Conservation (phyloP, 2,888 invertebrate genomes). For the Agonopterix alstromeriana region DNA sequence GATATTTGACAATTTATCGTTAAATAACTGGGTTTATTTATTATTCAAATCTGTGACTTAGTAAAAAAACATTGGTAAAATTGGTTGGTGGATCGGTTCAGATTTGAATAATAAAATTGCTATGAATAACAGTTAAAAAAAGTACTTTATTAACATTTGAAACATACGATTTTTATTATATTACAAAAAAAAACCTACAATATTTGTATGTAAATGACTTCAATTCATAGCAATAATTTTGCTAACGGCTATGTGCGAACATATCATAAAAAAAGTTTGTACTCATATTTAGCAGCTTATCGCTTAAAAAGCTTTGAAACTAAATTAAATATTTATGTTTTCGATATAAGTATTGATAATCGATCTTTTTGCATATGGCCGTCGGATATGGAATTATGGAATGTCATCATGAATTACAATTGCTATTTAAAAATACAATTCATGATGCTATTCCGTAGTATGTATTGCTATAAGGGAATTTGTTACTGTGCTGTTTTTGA, state of each 20-base stretch:
- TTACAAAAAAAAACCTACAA: too few relatives aligned
- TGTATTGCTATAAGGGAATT: constrained; percentile 13
- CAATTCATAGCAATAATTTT: constrained; percentile 3
- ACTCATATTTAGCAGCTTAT: too few relatives aligned
- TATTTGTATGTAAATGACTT: neutral
- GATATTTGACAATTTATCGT: neutral
- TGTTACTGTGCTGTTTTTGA: constrained; percentile 12
- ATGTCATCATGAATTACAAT: constrained; percentile 31
- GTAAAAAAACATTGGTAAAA: neutral
- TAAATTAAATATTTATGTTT: neutral
- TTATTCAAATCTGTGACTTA: neutral
- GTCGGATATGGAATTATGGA: constrained; percentile 15
- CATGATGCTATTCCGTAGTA: constrained; percentile 24
- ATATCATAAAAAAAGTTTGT: neutral
- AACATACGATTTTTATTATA: neutral
- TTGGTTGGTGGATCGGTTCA: neutral
- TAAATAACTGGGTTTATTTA: neutral
- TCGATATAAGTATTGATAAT: neutral
- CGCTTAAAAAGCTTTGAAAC: neutral
- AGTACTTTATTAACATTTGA: neutral
- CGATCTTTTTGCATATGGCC: constrained; percentile 11
- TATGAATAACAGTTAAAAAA: neutral
- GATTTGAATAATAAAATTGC: neutral
- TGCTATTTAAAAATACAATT: constrained; percentile 21
- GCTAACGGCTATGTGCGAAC: constrained; percentile 10